Conservation (phyloP, 2,113 vertebrate genomes). For the Dasyprocta punctata region DNA sequence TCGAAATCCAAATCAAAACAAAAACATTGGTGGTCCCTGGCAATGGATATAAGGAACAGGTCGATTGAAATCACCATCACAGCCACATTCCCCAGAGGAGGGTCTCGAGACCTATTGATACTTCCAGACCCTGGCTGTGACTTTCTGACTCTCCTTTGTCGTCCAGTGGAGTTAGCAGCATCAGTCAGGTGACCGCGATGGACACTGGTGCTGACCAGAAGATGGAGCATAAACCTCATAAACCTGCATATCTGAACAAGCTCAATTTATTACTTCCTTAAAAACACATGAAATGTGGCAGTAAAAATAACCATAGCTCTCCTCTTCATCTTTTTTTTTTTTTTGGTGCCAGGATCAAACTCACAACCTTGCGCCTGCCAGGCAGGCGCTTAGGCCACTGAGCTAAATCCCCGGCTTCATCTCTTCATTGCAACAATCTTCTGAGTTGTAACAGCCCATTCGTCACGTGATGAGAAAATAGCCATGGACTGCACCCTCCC, state of each 20-base stretch:
- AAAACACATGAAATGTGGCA: background rate
- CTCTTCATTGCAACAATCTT: background rate
- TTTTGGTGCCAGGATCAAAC: no score
- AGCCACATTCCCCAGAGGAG: conserved; percentile 58
- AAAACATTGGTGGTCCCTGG: background rate
- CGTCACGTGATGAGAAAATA: conserved; percentile 42
- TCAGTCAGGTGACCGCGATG: background rate
- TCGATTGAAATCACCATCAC: background rate
- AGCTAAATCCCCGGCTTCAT: no score
- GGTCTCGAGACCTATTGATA: background rate
- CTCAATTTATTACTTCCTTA: background rate
- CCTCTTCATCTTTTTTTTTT: no score
- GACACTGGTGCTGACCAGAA: conserved; percentile 54
- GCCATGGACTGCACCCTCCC: background rate
- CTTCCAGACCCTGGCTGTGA: background rate
- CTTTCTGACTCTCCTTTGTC: background rate
- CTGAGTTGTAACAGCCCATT: background rate
- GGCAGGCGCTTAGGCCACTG: no score
- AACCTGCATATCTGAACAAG: background rate
- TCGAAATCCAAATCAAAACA: background rate
- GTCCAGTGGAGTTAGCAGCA: background rate
- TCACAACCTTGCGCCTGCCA: no score
- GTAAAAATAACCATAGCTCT: background rate
- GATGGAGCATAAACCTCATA: conserved; percentile 46
- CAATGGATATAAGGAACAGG: background rate